Conservation (phyloP, 35 echinoderm and acorn worm species). For the Holothuria glaberrima region DNA sequence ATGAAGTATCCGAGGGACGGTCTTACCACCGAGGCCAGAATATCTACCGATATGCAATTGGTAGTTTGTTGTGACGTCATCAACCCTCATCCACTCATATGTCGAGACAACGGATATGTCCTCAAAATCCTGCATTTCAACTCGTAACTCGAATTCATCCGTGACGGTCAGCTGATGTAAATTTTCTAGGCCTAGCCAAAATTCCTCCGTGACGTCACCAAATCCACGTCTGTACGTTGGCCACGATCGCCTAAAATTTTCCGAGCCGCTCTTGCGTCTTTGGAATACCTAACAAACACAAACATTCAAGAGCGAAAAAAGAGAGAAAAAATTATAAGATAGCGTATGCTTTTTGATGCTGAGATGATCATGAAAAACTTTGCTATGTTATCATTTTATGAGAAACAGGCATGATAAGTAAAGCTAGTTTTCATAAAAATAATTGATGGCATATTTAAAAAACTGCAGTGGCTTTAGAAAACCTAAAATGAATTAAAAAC, state of each 20-base stretch:
- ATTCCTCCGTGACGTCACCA: conserved; percentile 61
- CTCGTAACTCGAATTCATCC: conserved; percentile 71
- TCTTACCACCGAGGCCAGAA: conserved; percentile 55
- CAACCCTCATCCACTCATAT: conserved; percentile 68
- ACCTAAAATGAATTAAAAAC: no score
- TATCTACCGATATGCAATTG: conserved; percentile 65
- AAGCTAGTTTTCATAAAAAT: no score
- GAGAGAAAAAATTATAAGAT: no score
- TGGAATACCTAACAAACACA: conserved; percentile 57
- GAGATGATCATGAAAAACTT: no score
- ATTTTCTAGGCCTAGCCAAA: conserved; percentile 78
- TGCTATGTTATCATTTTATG: no score
- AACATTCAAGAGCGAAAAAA: no score
- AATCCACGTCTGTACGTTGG: conserved; percentile 70
- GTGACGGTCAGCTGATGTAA: conserved; percentile 62
- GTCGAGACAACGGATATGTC: conserved; percentile 56
- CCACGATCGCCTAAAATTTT: conserved; percentile 71
- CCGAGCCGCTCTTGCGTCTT: conserved; percentile 56
- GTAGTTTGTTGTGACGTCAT: conserved; percentile 52
- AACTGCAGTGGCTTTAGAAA: no score
- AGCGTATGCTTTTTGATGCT: no score
- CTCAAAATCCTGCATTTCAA: conserved; percentile 78
- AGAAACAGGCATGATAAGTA: no score
- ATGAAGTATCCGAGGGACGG: neutral
- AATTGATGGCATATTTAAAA: no score